phyloP scores from a whole-genome alignment of 2,797 vertebrate genomes.

The Epinephelus coioides region DNA sequence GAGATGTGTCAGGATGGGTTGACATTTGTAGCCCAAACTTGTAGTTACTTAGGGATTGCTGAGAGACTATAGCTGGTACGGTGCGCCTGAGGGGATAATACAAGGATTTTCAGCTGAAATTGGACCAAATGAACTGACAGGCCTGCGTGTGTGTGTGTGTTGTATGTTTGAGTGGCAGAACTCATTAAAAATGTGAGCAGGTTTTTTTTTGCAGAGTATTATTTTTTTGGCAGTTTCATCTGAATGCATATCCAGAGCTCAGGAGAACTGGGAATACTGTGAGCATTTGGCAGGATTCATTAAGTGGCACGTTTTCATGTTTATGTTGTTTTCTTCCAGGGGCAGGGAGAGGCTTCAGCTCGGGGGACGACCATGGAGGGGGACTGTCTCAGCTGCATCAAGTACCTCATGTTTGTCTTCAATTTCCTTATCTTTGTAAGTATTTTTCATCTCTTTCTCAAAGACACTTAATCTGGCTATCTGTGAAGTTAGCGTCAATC shows the following conservation, averaged over 20 bases:
- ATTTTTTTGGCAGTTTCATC: slow-evolving; percentile 61
- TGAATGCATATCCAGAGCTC: slow-evolving; percentile 39
- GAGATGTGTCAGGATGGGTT: slow-evolving; percentile 45
- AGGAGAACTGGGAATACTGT: slow-evolving; percentile 44
- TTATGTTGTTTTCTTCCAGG: slow-evolving; percentile 70
- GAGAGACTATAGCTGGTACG: slow-evolving; percentile 22
- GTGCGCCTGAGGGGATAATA: slow-evolving; percentile 45
- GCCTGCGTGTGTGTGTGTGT: slow-evolving; percentile 1
- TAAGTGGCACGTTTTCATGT: slow-evolving; percentile 37
- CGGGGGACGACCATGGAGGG: slow-evolving; percentile 90
- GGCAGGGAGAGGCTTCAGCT: slow-evolving; percentile 85
- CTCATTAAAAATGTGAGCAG: slow-evolving; percentile 67
- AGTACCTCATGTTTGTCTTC: slow-evolving; percentile 97
- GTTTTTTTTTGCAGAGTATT: slow-evolving; percentile 57
- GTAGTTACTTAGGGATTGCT: slow-evolving; percentile 49
- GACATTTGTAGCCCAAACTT: slow-evolving; percentile 46
- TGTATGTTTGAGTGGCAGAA: slow-evolving; percentile 67
- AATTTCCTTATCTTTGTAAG: slow-evolving; percentile 98
- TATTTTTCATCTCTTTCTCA: slow-evolving; percentile 72
- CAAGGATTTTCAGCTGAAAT: slow-evolving; percentile 60
- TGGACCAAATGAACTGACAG: slow-evolving; percentile 58
- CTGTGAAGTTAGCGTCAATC: slow-evolving; percentile 69
- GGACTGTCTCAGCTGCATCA: slow-evolving; percentile 96
- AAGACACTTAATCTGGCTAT: slow-evolving; percentile 51
- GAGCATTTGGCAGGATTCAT: slow-evolving; percentile 53